These are phyloP conservation scores for Nycticebus coucang DNA, from an alignment of 2,113 vertebrate genomes.

Conservation along the genomic window DNA sequence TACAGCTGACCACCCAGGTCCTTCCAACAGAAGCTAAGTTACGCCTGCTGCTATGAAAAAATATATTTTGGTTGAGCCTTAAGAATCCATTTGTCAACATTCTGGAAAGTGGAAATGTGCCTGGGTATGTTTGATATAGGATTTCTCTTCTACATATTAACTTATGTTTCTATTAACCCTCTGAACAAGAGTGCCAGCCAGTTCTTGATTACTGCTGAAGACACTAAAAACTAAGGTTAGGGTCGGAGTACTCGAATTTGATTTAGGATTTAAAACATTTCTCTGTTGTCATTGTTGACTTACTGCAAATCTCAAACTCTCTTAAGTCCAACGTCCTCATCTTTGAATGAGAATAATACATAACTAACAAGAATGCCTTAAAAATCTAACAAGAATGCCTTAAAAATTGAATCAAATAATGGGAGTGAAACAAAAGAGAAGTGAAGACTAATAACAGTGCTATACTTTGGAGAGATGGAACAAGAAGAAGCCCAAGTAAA, in stretches of 20 bases:
- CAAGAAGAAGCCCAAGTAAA: neutral
- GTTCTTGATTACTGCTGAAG: neutral
- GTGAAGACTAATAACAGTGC: neutral
- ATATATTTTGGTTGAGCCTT: slow-evolving; percentile 65
- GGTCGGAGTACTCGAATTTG: neutral
- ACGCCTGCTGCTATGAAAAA: slow-evolving; percentile 69
- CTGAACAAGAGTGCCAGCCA: neutral
- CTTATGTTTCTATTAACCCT: neutral
- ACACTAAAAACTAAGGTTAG: neutral
- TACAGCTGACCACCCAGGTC: slow-evolving; percentile 68
- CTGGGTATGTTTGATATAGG: neutral
- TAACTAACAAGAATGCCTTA: neutral
- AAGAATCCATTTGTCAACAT: slow-evolving; percentile 70
- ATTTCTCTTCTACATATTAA: neutral
- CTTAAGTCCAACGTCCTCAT: neutral
- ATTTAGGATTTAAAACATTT: neutral
- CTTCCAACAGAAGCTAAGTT: slow-evolving; percentile 70
- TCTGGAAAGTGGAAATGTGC: slow-evolving; percentile 21
- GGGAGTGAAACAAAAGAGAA: neutral
- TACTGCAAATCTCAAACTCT: neutral
- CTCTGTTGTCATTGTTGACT: too few species aligned
- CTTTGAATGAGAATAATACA: neutral
- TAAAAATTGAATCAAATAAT: neutral
- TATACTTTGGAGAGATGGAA: neutral
- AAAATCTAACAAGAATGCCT: neutral